These are phyloP conservation scores for Engraulis encrasicolus DNA, from an alignment of 2,113 vertebrate genomes.

Conservation along the genomic window DNA sequence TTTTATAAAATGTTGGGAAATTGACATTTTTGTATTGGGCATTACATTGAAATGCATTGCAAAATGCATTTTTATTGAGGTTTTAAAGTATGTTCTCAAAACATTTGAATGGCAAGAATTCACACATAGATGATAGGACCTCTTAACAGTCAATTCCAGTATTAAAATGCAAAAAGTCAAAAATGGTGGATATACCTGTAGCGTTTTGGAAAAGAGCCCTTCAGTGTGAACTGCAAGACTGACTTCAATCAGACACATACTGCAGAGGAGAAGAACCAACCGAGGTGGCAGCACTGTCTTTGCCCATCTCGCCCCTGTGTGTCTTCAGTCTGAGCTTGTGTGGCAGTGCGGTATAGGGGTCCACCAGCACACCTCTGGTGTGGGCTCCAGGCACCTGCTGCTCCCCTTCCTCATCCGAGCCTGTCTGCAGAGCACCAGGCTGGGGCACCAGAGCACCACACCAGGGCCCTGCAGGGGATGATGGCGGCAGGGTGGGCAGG, in stretches of 20 bases:
- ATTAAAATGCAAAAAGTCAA: too few relatives aligned
- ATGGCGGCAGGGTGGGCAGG: conserved; percentile 55
- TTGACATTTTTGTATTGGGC: too few relatives aligned
- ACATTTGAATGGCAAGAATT: too few relatives aligned
- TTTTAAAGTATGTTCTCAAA: too few relatives aligned
- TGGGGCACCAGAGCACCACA: conserved; percentile 51
- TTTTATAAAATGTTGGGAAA: too few relatives aligned
- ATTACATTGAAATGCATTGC: too few relatives aligned
- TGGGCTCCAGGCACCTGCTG: conserved; percentile 67
- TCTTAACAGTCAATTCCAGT: too few relatives aligned
- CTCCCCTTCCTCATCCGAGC: conserved; percentile 70
- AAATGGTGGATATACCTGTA: too few relatives aligned
- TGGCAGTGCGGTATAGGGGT: conserved; percentile 61
- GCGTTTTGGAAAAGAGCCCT: too few relatives aligned
- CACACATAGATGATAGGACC: too few relatives aligned
- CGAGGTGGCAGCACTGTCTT: conserved; percentile 4
- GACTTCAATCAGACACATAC: conserved; percentile 50
- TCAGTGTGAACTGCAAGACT: neutral
- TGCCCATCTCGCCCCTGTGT: conserved; percentile 26
- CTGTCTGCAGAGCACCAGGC: conserved; percentile 21
- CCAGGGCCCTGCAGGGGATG: conserved; percentile 39
- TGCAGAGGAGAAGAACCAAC: conserved; percentile 42
- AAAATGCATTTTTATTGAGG: too few relatives aligned
- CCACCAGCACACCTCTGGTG: neutral
- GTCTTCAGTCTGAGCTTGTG: conserved; percentile 80